Base-by-base conservation (phyloP, 2,888 invertebrate species). In the Taphrorychus bicolor region DNA sequence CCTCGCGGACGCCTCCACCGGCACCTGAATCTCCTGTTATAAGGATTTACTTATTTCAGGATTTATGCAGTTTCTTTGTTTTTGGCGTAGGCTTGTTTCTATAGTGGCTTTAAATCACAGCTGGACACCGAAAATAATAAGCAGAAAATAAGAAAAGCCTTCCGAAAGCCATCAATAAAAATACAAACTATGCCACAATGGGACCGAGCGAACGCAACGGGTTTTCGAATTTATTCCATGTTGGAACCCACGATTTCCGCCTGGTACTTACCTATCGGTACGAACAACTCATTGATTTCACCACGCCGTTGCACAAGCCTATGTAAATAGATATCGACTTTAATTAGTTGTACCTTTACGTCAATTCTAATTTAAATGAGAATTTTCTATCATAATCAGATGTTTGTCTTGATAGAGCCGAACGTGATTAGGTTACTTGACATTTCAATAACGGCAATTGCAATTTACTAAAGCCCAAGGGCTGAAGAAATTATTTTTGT, bases 201-300 rank as follows among this genome's bases (percentile, higher is more conserved):
- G 4, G 2, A 45, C 32, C 32, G 32, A 32, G 11, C 32, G 32
- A 32, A 32, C 32, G 32, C 32, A 3, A 61, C 60, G 66, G 57
- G 54, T 59, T 63, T 59, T 59, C 56, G 49, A 68, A 68, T 63
- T 63, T 63, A 68, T 63, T 63, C 56, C 49, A 49, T 59, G 63
- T 49, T 63, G 3, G 59, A 69, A 51, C 69, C 69, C 69, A 69
- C 69, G 69, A 64, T 69, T 69, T 69, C 69, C 69, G 69, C 54
- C 60, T 63, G 32, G 54, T 52, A 45, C 32, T 67, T 53, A 58
- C 66, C 57, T 59, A 53, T 59, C 63, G 24, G 48, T 48, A 49
- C 22, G 24, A 18, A 32, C 24, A 32, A 32, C 54, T 65, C 45
- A 42, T 59, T 59, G 59, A 66, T 66, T 66, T 59, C 59, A 60